Base-by-base conservation (phyloP, 2,888 invertebrate species). In the Lucinisca nassula region DNA sequence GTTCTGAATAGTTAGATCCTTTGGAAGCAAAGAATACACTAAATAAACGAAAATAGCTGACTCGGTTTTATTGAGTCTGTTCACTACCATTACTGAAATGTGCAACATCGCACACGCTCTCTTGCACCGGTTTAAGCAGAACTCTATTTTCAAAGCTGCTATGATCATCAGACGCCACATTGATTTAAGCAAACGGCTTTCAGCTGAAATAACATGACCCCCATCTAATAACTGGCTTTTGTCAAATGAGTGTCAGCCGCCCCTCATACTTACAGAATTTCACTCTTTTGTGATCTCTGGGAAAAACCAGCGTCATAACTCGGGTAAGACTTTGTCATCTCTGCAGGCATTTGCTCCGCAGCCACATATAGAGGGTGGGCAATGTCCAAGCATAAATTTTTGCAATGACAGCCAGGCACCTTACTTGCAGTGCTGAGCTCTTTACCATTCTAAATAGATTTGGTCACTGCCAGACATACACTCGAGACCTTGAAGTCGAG, bases 381-480 rank as follows among this genome's bases (percentile, higher is more conserved):
- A 37, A 82, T 74, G 61, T 61, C 76, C 8, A 82, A 82, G 27
- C 82, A 82, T 45, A 61, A 84, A 14, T 32, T 80, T 1, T 32
- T 89, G n/a, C 75, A 82, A 91, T 85, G 86, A 73, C 85, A 12
- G n/a, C 88, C 3, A 35, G 87, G 14, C 87, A 89, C 75, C 37
- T 83, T 0, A 91, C 90, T 14, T 87, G 90, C 0, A 91, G 61
- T 83, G 76, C 89, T 37, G 85, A 89, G 70, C 17, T 89, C 14
- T 51, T 85, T 14, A n/a, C n/a, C n/a, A n/a, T n/a, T 85, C 72
- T 91, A 3, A 87, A 87, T 72, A 70, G 79, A 0, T 84, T 55
- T 74, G 87, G 89, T 8, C 82, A 89, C 75, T 38, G 61, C 21
- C 79, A 76, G 27, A 85, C 84, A n/a, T n/a, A n/a, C n/a, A n/a